phyloP scores from a whole-genome alignment of 2,113 vertebrate genomes.

The Macheiramphus alcinus region DNA sequence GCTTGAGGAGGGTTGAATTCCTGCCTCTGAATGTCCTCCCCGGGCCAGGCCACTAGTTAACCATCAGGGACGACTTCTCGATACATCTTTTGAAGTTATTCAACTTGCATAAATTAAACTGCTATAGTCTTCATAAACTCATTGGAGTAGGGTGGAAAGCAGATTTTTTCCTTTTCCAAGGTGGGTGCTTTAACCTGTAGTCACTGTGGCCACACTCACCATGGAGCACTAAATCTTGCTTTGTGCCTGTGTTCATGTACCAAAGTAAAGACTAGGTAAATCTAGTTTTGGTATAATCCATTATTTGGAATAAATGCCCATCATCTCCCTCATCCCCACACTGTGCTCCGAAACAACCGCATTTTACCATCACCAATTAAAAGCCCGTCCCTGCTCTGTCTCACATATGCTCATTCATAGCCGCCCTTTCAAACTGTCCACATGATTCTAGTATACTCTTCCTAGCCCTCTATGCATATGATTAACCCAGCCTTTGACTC shows the following conservation, averaged over 20 bases:
- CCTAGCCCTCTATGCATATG: neutral
- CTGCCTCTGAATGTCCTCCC: neutral
- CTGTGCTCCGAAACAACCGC: neutral
- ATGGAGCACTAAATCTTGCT: neutral
- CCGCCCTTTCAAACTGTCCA: neutral
- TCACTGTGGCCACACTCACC: neutral
- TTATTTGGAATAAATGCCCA: neutral
- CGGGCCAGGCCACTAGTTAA: neutral
- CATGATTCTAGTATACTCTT: neutral
- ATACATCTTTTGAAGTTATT: neutral
- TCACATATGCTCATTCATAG: neutral
- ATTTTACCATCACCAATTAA: neutral
- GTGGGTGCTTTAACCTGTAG: neutral
- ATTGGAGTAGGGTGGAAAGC: neutral
- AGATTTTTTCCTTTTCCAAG: neutral
- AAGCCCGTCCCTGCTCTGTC: neutral
- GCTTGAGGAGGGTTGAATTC: neutral
- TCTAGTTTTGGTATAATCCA: neutral
- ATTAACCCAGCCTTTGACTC: neutral
- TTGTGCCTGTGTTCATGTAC: neutral
- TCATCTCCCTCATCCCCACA: neutral
- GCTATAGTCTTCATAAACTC: neutral
- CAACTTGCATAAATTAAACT: neutral
- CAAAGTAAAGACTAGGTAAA: neutral
- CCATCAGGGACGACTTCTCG: accelerated